Evolutionary conservation across 1,140 invertebrate species (phyloP).

Genomic region (Drosophila serrata): DNA sequence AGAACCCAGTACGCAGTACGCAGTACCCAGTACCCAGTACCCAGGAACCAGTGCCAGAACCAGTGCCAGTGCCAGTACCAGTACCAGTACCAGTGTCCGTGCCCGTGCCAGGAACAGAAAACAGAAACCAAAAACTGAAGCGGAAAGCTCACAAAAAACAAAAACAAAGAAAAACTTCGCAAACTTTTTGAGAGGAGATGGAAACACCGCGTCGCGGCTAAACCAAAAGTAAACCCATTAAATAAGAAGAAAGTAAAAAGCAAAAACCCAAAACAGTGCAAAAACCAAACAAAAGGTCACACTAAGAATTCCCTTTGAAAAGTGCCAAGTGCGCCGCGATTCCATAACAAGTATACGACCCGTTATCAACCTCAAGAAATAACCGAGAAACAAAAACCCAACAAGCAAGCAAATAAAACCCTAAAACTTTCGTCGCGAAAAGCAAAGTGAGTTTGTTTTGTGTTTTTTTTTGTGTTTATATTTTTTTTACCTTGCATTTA

Average conservation of each 20-base stretch:
- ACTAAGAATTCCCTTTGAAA: slow-evolving; percentile 1
- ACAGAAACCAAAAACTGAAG: not conserved
- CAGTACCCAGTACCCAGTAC: slow-evolving; percentile 1
- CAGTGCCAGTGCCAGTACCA: slow-evolving; percentile 1
- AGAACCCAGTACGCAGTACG: not conserved
- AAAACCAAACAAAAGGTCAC: slow-evolving; percentile 7
- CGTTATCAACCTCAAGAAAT: not conserved
- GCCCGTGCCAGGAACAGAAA: slow-evolving; percentile 5
- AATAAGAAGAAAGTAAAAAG: not conserved
- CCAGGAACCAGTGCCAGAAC: slow-evolving; percentile 5
- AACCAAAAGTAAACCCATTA: not conserved
- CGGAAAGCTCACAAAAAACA: slow-evolving; percentile 4
- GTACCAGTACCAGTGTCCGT: not conserved
- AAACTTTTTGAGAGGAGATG: slow-evolving; percentile 10
- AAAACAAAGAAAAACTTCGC: not conserved
- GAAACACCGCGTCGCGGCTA: slow-evolving; percentile 4
- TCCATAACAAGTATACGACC: slow-evolving; percentile 19
- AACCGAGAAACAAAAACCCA: not conserved
- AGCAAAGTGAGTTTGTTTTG: slow-evolving; percentile 15
- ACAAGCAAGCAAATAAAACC: not conserved
- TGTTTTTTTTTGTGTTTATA: not conserved
- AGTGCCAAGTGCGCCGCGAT: slow-evolving; percentile 9
- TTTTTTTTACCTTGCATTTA: slow-evolving; percentile 10
- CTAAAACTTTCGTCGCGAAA: slow-evolving; percentile 9
- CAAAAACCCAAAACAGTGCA: slow-evolving; percentile 7